Percentiles rank a stretch among this genome's conserved stretches.
Conservation (phyloP, 92 coral and sea anemone species). For the Hydrozoanthus gracilis region DNA sequence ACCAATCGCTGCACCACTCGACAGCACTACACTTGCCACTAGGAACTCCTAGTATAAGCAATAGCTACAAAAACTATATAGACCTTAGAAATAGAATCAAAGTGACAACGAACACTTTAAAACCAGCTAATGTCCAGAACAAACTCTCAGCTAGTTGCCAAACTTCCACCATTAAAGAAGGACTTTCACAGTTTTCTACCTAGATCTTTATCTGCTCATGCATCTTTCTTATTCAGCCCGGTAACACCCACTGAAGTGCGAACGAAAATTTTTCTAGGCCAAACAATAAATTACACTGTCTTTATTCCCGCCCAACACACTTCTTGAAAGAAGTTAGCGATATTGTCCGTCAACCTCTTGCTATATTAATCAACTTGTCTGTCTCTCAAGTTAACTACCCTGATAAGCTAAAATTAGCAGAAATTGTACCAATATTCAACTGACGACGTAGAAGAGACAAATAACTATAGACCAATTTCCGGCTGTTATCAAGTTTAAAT, state of each 20-base stretch:
- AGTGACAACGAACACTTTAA: conserved; percentile 15
- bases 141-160: conserved; percentile 21
- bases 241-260: conserved; percentile 47
- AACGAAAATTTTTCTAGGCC: conserved; percentile 24
- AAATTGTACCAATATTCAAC: background rate
- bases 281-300: background rate
- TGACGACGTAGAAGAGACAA: no score
- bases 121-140: conserved; percentile 42
- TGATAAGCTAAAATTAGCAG: conserved; percentile 24
- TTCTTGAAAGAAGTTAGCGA: conserved; percentile 46
- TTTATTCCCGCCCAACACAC: conserved; percentile 45
- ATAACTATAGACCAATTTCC: no score
- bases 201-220: background rate
- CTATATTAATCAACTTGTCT: background rate
- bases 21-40: no score
- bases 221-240: background rate
- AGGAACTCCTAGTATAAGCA: background rate
- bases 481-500: no score
- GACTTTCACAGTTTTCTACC: conserved; percentile 41
- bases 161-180: background rate
- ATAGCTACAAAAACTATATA: background rate
- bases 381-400: background rate
- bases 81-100: conserved; percentile 35
- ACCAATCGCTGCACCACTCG: no score
- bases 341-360: conserved; percentile 4